phyloP scores from a whole-genome alignment of 2,797 vertebrate species.

The Alectoris magna region DNA sequence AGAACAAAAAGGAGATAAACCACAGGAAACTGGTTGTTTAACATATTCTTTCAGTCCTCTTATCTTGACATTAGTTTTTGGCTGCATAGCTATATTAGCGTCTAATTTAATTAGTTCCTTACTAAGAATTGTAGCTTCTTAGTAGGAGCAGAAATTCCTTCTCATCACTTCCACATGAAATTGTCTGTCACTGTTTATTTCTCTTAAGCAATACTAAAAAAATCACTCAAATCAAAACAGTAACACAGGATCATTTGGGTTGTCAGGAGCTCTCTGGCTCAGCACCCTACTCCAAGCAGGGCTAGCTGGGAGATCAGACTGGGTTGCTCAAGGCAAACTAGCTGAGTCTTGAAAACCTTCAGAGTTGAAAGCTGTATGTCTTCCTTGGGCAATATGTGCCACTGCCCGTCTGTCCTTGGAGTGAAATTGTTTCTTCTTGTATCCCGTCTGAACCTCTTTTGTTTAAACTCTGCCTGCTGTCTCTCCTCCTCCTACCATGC shows the following conservation, averaged over 20 bases:
- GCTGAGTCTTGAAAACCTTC: neutral
- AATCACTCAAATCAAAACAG: neutral
- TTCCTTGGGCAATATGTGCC: neutral
- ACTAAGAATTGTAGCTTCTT: neutral
- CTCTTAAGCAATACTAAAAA: neutral
- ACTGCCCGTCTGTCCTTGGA: too few relatives aligned
- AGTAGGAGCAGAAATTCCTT: neutral
- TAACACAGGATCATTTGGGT: neutral
- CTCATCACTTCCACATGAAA: neutral
- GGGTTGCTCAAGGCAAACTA: neutral
- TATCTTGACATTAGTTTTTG: neutral
- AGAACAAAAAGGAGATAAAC: neutral
- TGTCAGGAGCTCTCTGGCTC: neutral
- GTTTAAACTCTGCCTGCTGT: neutral
- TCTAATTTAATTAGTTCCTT: neutral
- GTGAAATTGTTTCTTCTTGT: neutral
- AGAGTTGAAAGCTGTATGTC: neutral
- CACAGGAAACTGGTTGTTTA: neutral
- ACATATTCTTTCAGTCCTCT: neutral
- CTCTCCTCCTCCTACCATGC: neutral
- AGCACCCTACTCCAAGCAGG: neutral
- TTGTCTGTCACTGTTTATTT: neutral
- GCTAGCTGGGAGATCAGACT: neutral
- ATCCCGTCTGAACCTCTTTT: too few relatives aligned
- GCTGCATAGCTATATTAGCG: neutral